Base-by-base conservation (phyloP, 2,888 invertebrate genomes). In the Dryocosmus kuriphilus region DNA sequence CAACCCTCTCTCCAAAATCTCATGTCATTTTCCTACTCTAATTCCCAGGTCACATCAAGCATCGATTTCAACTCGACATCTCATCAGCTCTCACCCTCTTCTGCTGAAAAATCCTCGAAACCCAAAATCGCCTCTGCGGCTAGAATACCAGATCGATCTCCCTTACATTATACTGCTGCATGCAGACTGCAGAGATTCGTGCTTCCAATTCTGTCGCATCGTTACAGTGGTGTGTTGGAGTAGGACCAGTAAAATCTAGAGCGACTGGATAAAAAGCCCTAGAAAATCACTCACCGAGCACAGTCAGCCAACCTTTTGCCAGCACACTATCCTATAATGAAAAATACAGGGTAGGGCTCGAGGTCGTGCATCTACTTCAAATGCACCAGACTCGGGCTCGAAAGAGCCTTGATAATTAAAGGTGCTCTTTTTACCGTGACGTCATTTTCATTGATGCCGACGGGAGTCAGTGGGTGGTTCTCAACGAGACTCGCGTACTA, bases 391-490 rank as follows among this genome's bases (percentile, higher is more conserved):
- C 55, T 24, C 76, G 76, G 80, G 82, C 85, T 83, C 82, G 82
- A 78, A 85, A 83, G 85, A 87, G 86, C 86, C 87, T 88, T 86
- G 87, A 89, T 89, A 89, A 90, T 89, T 89, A 88, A 89, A 88
- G 87, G 88, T 83, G 85, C 84, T 82, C 90, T 90, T 90, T 92
- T 91, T 91, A 89, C 85, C 86, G 91, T 93, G 93, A 93, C 93
- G 93, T 93, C 93, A 93, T 91, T 90, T 91, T 92, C 93, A 93
- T 93, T 93, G 93, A 93, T 93, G 92, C 92, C 92, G 79, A 80
- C 81, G 80, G 78, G 78, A 38, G 77, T 55, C 75, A 60, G 81
- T 75, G 78, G 79, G 77, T 78, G 80, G 78, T 76, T 51, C 77
- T 76, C 77, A 76, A 84, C 86, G 83, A 86, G 87, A 85, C 86